Evolutionary conservation across 2,888 invertebrate genomes (phyloP).

Genomic region (Ypsolopha scabrella): DNA sequence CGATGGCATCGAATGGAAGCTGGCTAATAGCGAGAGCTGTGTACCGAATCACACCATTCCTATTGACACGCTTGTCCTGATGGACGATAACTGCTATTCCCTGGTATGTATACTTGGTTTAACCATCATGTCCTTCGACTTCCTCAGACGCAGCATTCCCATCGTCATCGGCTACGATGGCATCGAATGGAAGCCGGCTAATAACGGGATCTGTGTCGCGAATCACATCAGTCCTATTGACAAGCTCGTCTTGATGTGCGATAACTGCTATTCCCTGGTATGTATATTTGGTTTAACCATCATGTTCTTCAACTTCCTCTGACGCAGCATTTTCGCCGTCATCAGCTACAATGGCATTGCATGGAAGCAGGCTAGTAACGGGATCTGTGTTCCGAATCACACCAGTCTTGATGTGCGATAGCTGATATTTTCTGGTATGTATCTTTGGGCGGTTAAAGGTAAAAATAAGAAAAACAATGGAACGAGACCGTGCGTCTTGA

Average conservation of each 20-base stretch:
- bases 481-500: too few relatives aligned
- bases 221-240: constrained; percentile 99
- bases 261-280: constrained; percentile 98
- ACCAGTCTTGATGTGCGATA: constrained; percentile 98
- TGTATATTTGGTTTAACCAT: constrained; percentile 66
- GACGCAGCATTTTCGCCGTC: constrained; percentile 91
- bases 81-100: constrained; percentile 97
- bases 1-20: constrained; percentile 88
- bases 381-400: constrained; percentile 99
- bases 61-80: constrained; percentile 95
- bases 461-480: too few relatives aligned
- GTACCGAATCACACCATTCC: constrained; percentile 99
- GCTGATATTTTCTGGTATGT: constrained; percentile 96
- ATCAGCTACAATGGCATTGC: constrained; percentile 89
- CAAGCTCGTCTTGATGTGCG: constrained; percentile 95
- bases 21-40: constrained; percentile 86
- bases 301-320: constrained; percentile 93
- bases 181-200: constrained; percentile 85
- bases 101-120: constrained; percentile 78
- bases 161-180: constrained; percentile 89
- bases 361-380: constrained; percentile 82
- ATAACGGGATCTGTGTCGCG: constrained; percentile 93
- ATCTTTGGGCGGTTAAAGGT: constrained; percentile 79
- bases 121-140: constrained; percentile 89
- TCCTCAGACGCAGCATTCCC: constrained; percentile 92